Conservation (phyloP, 2,888 invertebrate genomes). For the Trichogramma dendrolimi region DNA sequence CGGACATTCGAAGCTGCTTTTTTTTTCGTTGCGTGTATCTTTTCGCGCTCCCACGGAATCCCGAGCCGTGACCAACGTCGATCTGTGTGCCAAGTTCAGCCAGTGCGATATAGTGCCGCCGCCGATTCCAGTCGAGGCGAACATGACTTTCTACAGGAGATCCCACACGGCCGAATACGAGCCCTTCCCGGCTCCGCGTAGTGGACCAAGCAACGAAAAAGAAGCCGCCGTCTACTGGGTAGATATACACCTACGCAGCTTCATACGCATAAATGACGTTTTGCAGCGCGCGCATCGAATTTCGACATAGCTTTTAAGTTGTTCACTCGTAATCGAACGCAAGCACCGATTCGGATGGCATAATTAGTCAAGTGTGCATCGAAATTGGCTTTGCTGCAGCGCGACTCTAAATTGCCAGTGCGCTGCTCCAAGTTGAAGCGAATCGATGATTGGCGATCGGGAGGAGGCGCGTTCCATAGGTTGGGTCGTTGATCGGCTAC, state of each 20-base stretch:
- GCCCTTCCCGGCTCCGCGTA: conserved; percentile 37
- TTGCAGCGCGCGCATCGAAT: conserved; percentile 1
- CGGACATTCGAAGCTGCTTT: too few relatives aligned
- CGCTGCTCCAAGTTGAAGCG: background rate
- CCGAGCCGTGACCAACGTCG: too few relatives aligned
- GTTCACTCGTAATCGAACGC: background rate
- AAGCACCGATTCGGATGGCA: too few relatives aligned
- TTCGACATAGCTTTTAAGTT: background rate
- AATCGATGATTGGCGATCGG: too few relatives aligned
- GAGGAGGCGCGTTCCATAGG: too few relatives aligned
- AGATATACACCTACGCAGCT: conserved; percentile 37
- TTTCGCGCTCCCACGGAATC: too few relatives aligned
- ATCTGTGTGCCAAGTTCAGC: too few relatives aligned
- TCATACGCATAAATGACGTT: background rate
- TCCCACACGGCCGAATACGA: conserved; percentile 43
- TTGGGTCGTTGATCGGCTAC: too few relatives aligned
- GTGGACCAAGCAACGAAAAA: conserved; percentile 52
- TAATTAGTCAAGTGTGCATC: background rate
- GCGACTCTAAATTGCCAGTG: background rate
- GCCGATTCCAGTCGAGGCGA: background rate
- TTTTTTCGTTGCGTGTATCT: too few relatives aligned
- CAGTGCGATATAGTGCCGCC: too few relatives aligned
- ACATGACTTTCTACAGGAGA: conserved; percentile 35
- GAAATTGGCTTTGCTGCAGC: background rate
- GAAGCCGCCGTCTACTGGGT: conserved; percentile 63